These are phyloP conservation scores for Caenorhabditis inopinata DNA, from an alignment of 1,140 invertebrate genomes.

Conservation along the genomic window DNA sequence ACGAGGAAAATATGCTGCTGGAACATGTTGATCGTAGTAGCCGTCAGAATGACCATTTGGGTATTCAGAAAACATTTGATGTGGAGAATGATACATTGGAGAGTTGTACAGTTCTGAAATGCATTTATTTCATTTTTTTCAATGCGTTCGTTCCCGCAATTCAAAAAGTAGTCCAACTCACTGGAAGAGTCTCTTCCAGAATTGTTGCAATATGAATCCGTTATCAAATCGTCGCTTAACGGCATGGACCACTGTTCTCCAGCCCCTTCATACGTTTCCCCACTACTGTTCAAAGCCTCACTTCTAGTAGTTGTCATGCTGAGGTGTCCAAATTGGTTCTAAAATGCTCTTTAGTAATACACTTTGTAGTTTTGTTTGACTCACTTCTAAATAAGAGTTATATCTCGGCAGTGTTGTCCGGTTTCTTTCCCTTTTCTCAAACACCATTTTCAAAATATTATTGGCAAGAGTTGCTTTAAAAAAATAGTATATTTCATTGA, in stretches of 20 bases:
- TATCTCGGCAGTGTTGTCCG: not conserved
- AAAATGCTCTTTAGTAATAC: not conserved
- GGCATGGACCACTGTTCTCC: not conserved
- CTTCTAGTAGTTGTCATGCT: not conserved
- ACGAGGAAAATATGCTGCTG: not conserved
- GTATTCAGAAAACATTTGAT: not conserved
- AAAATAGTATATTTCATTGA: not conserved
- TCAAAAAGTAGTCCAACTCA: not conserved
- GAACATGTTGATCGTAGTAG: not conserved
- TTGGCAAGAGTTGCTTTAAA: not conserved
- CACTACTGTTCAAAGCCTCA: not conserved
- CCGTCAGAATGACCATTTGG: not conserved
- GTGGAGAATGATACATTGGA: not conserved
- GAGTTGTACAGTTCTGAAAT: constrained; percentile 3
- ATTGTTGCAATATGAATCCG: constrained; percentile 4
- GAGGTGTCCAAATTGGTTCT: not conserved
- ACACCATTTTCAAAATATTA: constrained; percentile 4
- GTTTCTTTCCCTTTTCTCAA: not conserved
- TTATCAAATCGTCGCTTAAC: not conserved
- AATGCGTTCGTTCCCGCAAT: too few relatives aligned
- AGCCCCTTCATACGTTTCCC: not conserved
- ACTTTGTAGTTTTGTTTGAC: too few relatives aligned
- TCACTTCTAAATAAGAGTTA: not conserved
- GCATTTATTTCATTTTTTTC: not conserved
- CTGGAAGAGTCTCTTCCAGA: constrained; percentile 5